phyloP scores from a whole-genome alignment of 2,888 invertebrate genomes.

The Platynereis dumerilii region DNA sequence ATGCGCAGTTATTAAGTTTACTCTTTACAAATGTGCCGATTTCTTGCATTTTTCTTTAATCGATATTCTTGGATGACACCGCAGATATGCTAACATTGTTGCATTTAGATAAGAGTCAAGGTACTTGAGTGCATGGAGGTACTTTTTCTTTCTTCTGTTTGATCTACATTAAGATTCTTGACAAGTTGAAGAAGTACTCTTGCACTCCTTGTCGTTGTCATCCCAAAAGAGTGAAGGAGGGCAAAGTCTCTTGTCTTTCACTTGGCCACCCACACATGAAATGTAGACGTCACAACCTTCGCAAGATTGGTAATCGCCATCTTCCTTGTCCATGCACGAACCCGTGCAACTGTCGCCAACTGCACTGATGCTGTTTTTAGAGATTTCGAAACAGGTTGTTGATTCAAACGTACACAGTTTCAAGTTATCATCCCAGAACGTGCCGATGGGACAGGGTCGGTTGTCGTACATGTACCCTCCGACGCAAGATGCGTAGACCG shows the following conservation, averaged over 20 bases:
- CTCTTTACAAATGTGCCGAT: too few relatives aligned
- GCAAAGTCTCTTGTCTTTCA: constrained; percentile 35
- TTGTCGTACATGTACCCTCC: constrained; percentile 6
- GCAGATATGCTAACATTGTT: too few relatives aligned
- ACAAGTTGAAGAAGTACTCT: constrained; percentile 14
- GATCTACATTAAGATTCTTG: too few relatives aligned
- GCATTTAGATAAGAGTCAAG: too few relatives aligned
- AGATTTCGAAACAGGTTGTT: constrained; percentile 5
- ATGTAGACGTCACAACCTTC: constrained; percentile 6
- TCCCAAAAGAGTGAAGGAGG: constrained; percentile 42
- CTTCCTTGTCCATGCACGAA: constrained; percentile 2
- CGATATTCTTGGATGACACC: too few relatives aligned
- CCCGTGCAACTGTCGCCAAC: not conserved
- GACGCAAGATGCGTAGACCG: not conserved
- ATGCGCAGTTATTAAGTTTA: too few relatives aligned
- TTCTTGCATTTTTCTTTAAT: too few relatives aligned
- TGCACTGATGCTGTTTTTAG: not conserved
- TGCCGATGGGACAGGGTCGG: constrained; percentile 4
- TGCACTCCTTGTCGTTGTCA: constrained; percentile 40
- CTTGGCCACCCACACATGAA: not conserved
- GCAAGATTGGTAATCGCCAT: constrained; percentile 13
- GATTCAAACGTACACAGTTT: constrained; percentile 17
- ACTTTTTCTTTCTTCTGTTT: too few relatives aligned
- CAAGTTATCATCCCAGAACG: constrained; percentile 11
- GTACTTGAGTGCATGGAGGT: too few relatives aligned